Conservation (phyloP, 2,888 invertebrate genomes). For the Diarsia brunnea region DNA sequence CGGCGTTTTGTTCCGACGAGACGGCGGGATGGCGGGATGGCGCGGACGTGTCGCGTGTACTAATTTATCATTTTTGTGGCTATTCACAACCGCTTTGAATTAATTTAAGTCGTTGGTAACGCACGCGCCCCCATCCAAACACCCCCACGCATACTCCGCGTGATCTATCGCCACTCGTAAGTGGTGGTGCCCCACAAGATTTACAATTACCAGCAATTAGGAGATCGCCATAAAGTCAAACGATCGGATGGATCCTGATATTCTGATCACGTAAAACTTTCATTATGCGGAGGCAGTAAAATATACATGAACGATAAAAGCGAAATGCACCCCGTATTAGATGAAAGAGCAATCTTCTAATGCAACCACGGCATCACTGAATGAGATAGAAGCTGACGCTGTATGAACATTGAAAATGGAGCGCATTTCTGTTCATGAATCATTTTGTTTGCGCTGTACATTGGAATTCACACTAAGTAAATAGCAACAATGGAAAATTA, state of each 20-base stretch:
- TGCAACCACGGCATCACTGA: slow-evolving; percentile 57
- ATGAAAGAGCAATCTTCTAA: slow-evolving; percentile 65
- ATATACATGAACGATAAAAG: slow-evolving; percentile 62
- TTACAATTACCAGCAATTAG: slow-evolving; percentile 62
- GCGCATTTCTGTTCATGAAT: slow-evolving; percentile 44
- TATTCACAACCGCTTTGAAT: slow-evolving; percentile 71
- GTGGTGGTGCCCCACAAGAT: slow-evolving; percentile 40
- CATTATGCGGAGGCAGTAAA: slow-evolving; percentile 52
- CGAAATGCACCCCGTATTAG: slow-evolving; percentile 59
- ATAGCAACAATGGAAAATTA: slow-evolving; percentile 64
- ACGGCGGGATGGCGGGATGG: slow-evolving; percentile 72
- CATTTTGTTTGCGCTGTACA: slow-evolving; percentile 47
- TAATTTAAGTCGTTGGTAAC: slow-evolving; percentile 69
- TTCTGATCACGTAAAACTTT: slow-evolving; percentile 62
- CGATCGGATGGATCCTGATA: slow-evolving; percentile 48
- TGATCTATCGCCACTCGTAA: slow-evolving; percentile 61
- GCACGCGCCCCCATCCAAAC: slow-evolving; percentile 51
- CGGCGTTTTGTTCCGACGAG: slow-evolving; percentile 82
- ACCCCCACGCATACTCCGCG: slow-evolving; percentile 56
- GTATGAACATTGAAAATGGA: slow-evolving; percentile 51
- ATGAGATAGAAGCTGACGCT: slow-evolving; percentile 56
- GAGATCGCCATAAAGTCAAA: slow-evolving; percentile 20
- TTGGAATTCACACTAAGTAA: slow-evolving; percentile 51
- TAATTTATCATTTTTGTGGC: slow-evolving; percentile 80
- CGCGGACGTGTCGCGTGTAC: slow-evolving; percentile 84